phyloP scores from a whole-genome alignment of 2,888 invertebrate species.

The Lathronympha strigana region DNA sequence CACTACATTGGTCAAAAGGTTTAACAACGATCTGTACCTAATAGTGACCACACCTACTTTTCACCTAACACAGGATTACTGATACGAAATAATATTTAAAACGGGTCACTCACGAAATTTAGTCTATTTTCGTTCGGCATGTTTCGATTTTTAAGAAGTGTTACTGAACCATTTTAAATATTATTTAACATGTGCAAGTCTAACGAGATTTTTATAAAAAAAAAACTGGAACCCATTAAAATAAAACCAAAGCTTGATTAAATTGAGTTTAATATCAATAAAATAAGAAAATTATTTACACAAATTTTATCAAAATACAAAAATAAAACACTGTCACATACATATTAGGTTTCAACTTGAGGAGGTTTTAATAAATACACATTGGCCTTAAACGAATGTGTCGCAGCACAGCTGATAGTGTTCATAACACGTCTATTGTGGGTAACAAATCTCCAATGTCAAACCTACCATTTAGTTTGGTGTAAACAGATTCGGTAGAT shows the following conservation, averaged over 20 bases:
- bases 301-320: constrained; percentile 84
- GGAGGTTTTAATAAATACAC: constrained; percentile 61
- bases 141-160: too few relatives aligned
- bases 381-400: constrained; percentile 58
- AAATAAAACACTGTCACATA: constrained; percentile 84
- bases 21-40: too few relatives aligned
- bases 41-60: too few relatives aligned
- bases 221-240: constrained; percentile 16
- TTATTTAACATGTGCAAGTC: too few relatives aligned
- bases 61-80: too few relatives aligned
- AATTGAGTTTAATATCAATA: constrained; percentile 84
- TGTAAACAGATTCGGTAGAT: constrained; percentile 27
- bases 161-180: too few relatives aligned
- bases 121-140: too few relatives aligned
- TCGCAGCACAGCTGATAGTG: constrained; percentile 54
- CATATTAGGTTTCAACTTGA: constrained; percentile 71
- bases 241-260: constrained; percentile 65
- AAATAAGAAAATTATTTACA: constrained; percentile 84
- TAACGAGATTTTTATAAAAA: too few relatives aligned
- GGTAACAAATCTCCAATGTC: constrained; percentile 17
- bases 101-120: too few relatives aligned
- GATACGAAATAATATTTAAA: too few relatives aligned
- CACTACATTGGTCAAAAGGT: too few relatives aligned
- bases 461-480: constrained; percentile 18
- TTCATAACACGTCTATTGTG: constrained; percentile 35